Evolutionary conservation across 2,797 vertebrate genomes (phyloP).

Genomic region (Molossus molossus): DNA sequence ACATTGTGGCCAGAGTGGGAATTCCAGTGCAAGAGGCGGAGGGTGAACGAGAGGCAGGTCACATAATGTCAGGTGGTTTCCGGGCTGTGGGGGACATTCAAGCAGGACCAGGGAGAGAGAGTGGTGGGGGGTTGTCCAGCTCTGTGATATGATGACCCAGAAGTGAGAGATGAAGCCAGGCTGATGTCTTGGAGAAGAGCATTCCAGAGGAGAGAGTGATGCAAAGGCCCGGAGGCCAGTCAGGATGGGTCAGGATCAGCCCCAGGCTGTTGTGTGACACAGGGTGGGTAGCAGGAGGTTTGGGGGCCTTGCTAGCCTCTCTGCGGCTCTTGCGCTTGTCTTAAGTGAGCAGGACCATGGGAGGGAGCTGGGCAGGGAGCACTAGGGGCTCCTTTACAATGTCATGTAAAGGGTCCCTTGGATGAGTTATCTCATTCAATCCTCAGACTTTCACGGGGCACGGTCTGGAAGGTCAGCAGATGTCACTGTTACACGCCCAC

Average conservation of each 20-base stretch:
- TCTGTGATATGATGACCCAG: background rate
- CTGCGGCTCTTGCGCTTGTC: background rate
- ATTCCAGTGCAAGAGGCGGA: background rate
- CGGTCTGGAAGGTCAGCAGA: background rate
- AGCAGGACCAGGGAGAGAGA: background rate
- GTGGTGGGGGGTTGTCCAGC: background rate
- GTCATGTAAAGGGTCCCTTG: background rate
- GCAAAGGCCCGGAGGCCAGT: background rate
- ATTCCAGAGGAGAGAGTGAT: background rate
- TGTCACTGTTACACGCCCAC: background rate
- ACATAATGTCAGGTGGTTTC: background rate
- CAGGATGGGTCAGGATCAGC: background rate
- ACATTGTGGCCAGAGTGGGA: background rate
- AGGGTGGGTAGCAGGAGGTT: background rate
- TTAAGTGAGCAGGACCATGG: background rate
- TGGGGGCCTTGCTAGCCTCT: background rate
- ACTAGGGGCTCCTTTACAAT: rapidly evolving
- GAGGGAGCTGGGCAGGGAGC: background rate
- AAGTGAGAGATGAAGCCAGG: background rate
- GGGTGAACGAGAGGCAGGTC: rapidly evolving
- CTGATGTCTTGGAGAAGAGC: background rate
- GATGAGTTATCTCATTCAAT: background rate
- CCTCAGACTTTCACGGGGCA: background rate
- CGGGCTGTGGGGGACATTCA: background rate
- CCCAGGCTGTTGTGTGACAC: background rate